These are phyloP conservation scores for Hirtodrosophila trivittata DNA, from an alignment of 2,888 invertebrate species.

Conservation along the genomic window DNA sequence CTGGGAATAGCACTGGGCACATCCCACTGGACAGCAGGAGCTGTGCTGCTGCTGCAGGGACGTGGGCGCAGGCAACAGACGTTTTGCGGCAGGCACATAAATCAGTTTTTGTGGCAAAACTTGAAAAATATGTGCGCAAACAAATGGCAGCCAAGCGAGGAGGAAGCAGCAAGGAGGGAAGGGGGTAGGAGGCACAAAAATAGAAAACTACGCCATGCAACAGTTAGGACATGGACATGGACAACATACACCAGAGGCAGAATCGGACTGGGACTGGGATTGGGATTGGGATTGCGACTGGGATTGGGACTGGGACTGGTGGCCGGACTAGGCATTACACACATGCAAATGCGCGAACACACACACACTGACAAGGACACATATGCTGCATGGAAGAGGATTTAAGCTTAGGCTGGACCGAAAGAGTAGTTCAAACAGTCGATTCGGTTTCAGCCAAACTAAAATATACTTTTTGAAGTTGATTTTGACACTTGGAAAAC, in stretches of 20 bases:
- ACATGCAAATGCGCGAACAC: conserved; percentile 63
- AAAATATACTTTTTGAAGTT: background rate
- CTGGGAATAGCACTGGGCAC: conserved; percentile 17
- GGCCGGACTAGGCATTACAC: conserved; percentile 10
- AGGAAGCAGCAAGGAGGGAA: conserved; percentile 15
- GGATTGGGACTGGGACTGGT: no score
- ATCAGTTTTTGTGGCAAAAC: conserved; percentile 78
- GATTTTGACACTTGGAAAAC: no score
- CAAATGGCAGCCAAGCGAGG: conserved; percentile 64
- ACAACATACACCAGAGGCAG: conserved; percentile 23
- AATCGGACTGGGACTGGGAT: no score
- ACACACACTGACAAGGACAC: conserved; percentile 45
- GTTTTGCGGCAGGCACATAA: conserved; percentile 67
- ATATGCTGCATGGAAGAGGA: conserved; percentile 64
- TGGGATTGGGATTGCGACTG: no score
- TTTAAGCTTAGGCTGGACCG: conserved; percentile 57
- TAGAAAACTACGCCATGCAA: conserved; percentile 63
- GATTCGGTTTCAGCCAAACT: background rate
- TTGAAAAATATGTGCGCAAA: conserved; percentile 76
- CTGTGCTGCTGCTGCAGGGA: conserved; percentile 6
- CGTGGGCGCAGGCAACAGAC: conserved; percentile 41
- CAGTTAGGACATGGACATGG: conserved; percentile 60
- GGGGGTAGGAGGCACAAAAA: conserved; percentile 9
- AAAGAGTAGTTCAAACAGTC: conserved; percentile 2
- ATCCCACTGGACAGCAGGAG: conserved; percentile 33